phyloP scores from a whole-genome alignment of 1,140 invertebrate species.

The Stegodyphus dumicola region DNA sequence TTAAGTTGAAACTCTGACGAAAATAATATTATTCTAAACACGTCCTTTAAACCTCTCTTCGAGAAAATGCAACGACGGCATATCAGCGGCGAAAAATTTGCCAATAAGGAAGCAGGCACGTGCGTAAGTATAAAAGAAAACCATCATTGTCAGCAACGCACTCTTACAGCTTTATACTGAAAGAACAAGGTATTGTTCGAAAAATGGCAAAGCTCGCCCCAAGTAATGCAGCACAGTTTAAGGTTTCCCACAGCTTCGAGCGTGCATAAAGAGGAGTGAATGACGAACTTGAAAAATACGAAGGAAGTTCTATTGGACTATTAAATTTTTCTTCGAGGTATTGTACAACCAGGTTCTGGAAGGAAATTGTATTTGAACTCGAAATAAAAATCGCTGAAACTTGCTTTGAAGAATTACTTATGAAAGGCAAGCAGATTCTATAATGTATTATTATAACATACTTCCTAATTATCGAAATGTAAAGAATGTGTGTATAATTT shows the following conservation, averaged over 20 bases:
- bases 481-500: no score
- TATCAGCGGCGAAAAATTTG: conserved; percentile 38
- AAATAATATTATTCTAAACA: conserved; percentile 51
- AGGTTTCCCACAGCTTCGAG: conserved; percentile 3
- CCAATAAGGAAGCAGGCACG: conserved; percentile 55
- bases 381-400: no score
- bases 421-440: no score
- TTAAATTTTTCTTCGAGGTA: conserved; percentile 43
- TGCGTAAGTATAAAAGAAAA: conserved; percentile 60
- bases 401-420: no score
- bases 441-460: no score
- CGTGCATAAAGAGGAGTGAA: conserved; percentile 47
- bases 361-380: not conserved
- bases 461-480: no score
- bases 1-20: not conserved
- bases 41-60: conserved; percentile 45
- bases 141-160: conserved; percentile 47
- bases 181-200: conserved; percentile 47
- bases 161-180: conserved; percentile 49
- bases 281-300: not conserved
- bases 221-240: conserved; percentile 17
- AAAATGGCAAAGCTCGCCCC: conserved; percentile 24
- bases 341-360: conserved; percentile 5
- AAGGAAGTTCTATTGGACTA: conserved; percentile 19
- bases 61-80: conserved; percentile 25